Percentiles rank a stretch among this genome's conserved stretches.
phyloP scores from a whole-genome alignment of 2,888 invertebrate genomes.

The Antheraea yamamai region DNA sequence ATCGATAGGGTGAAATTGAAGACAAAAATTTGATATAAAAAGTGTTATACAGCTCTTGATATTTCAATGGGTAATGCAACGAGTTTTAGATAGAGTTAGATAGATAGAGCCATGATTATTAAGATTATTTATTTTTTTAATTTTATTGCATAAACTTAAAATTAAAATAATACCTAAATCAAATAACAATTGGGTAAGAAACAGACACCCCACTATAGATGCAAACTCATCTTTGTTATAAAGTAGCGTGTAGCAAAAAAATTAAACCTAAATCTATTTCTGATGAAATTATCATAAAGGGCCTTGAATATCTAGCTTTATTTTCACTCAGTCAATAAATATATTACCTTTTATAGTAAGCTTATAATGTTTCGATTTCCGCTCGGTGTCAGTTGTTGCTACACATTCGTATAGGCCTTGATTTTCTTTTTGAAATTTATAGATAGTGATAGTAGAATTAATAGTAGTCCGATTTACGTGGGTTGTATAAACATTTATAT shows the following conservation, averaged over 20 bases:
- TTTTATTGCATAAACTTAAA: too few species aligned
- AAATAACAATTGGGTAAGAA: too few species aligned
- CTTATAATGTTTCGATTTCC: conserved; percentile 38
- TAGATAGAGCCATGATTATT: too few species aligned
- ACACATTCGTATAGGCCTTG: conserved; percentile 58
- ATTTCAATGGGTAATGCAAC: too few species aligned
- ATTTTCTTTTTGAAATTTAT: conserved; percentile 45
- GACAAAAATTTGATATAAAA: too few species aligned
- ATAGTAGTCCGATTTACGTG: conserved; percentile 45
- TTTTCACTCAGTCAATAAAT: not conserved
- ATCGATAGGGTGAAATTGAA: too few species aligned
- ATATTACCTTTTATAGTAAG: conserved; percentile 48
- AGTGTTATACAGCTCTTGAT: too few species aligned
- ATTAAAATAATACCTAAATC: too few species aligned
- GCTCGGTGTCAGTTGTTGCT: conserved; percentile 36
- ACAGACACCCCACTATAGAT: not conserved
- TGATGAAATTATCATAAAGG: not conserved
- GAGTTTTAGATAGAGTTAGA: too few species aligned
- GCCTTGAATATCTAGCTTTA: not conserved
- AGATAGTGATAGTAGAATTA: conserved; percentile 56
- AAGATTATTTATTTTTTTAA: too few species aligned
- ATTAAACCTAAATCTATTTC: not conserved
- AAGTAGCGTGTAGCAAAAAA: not conserved
- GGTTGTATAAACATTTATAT: conserved; percentile 34
- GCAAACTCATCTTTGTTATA: not conserved